Evolutionary conservation across 2,797 vertebrate genomes (phyloP).

Genomic region (Streptopelia turtur): DNA sequence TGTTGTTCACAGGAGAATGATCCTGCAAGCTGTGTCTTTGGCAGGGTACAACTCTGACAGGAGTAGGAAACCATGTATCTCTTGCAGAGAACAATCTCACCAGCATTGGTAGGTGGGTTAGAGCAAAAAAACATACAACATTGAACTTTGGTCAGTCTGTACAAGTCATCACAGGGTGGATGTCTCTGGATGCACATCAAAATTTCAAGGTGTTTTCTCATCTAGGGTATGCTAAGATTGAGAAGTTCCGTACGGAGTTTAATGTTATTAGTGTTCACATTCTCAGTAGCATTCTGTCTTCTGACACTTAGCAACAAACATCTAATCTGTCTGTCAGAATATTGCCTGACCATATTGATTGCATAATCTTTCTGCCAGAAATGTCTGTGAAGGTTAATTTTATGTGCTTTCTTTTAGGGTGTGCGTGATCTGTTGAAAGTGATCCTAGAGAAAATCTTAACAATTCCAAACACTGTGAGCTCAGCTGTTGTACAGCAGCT

Average conservation of each 20-base stretch:
- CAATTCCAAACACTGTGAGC: slow-evolving; percentile 93
- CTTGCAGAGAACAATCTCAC: neutral
- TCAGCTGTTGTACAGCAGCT: slow-evolving; percentile 97
- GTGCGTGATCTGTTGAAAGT: slow-evolving; percentile 94
- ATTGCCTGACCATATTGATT: neutral
- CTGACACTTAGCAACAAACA: neutral
- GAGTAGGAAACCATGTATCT: neutral
- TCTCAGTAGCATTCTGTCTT: neutral
- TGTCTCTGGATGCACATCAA: neutral
- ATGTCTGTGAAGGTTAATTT: neutral
- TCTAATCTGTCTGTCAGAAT: neutral
- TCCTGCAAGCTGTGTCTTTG: neutral
- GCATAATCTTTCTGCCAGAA: neutral
- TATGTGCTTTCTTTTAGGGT: slow-evolving; percentile 79
- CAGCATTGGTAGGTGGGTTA: neutral
- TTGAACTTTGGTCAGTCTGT: neutral
- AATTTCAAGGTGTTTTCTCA: neutral
- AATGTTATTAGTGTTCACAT: neutral
- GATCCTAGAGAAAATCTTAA: slow-evolving; percentile 95
- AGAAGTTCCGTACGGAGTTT: neutral
- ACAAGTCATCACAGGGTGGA: neutral
- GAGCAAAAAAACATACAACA: neutral
- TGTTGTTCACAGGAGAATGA: neutral
- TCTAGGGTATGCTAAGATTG: neutral
- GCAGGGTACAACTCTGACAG: neutral